These are phyloP conservation scores for Eustalomyia histrio DNA, from an alignment of 2,888 invertebrate species.

Conservation along the genomic window DNA sequence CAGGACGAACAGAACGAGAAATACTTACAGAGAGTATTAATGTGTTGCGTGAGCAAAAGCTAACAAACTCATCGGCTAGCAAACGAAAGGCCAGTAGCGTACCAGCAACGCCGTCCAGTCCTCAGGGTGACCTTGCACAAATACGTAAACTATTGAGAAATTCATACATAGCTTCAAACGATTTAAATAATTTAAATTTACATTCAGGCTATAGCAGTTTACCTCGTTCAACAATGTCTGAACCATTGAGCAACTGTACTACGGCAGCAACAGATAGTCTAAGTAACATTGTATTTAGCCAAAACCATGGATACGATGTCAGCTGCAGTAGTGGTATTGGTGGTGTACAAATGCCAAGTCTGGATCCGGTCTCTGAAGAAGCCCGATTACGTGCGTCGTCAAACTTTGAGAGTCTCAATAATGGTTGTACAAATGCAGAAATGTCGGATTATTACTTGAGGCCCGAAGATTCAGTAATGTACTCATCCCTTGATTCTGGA, in stretches of 20 bases:
- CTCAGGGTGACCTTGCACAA: conserved; percentile 82
- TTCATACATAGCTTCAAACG: conserved; percentile 68
- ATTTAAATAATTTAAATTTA: conserved; percentile 58
- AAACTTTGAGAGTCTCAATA: conserved; percentile 72
- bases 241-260: conserved; percentile 82
- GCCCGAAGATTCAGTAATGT: conserved; percentile 85
- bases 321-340: conserved; percentile 43
- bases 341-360: conserved; percentile 75
- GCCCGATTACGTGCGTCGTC: conserved; percentile 74
- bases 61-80: conserved; percentile 82
- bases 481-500: conserved; percentile 89
- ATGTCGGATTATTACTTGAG: conserved; percentile 85
- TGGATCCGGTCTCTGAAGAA: conserved; percentile 87
- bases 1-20: conserved; percentile 94
- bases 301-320: conserved; percentile 67
- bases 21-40: conserved; percentile 90
- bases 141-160: conserved; percentile 79
- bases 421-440: conserved; percentile 60
- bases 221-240: conserved; percentile 91
- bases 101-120: conserved; percentile 92
- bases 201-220: conserved; percentile 89
- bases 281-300: conserved; percentile 80
- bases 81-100: conserved; percentile 91
- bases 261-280: conserved; percentile 73
- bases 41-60: conserved; percentile 83